These are phyloP conservation scores for Acromyrmex charruanus DNA, from an alignment of 1,140 invertebrate genomes.

Conservation along the genomic window DNA sequence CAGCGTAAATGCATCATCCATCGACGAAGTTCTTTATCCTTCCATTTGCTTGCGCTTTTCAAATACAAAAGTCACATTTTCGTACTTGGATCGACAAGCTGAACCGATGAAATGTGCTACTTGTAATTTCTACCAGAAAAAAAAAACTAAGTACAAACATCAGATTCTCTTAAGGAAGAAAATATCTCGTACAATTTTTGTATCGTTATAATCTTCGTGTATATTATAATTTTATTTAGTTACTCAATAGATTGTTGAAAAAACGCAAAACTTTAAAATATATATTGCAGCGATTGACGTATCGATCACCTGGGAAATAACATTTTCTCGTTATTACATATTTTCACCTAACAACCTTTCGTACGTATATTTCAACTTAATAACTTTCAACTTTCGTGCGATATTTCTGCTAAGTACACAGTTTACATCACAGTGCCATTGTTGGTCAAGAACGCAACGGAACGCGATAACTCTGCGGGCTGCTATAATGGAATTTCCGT, in stretches of 20 bases:
- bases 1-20: not conserved
- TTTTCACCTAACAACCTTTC: not conserved
- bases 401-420: not conserved
- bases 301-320: too few relatives aligned
- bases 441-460: not conserved
- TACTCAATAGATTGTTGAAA: too few relatives aligned
- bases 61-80: slow-evolving; percentile 15
- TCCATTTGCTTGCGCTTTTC: not conserved
- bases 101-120: not conserved
- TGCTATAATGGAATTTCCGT: slow-evolving; percentile 47
- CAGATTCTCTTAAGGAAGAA: not conserved
- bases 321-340: not conserved
- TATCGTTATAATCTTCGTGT: not conserved
- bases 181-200: not conserved
- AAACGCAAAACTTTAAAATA: too few relatives aligned
- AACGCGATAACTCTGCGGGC: not conserved
- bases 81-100: not conserved
- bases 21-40: not conserved
- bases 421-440: slow-evolving; percentile 13
- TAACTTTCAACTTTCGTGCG: not conserved
- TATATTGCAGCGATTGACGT: too few relatives aligned
- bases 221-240: too few relatives aligned
- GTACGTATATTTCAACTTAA: not conserved
- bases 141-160: not conserved
- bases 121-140: not conserved